These are phyloP conservation scores for Cheilosia impressa DNA, from an alignment of 2,888 invertebrate species.

Conservation along the genomic window DNA sequence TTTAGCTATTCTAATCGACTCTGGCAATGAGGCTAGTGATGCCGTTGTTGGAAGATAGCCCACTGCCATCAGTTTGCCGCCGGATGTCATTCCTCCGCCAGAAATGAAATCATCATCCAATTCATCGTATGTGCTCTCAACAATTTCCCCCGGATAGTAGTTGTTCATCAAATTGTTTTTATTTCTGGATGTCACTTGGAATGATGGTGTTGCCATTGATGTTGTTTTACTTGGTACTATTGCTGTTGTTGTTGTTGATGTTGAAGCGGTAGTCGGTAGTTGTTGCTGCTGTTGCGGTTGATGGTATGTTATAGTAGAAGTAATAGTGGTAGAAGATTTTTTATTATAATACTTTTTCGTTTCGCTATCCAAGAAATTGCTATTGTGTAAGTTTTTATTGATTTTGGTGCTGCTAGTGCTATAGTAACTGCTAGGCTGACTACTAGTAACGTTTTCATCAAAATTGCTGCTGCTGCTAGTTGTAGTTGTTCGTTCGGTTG, in stretches of 20 bases:
- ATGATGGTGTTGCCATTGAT: constrained; percentile 68
- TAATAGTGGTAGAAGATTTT: constrained; percentile 57
- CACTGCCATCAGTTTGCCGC: constrained; percentile 77
- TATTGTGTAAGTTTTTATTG: constrained; percentile 67
- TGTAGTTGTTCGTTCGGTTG: constrained; percentile 49
- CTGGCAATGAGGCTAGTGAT: constrained; percentile 79
- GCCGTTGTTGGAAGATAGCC: constrained; percentile 81
- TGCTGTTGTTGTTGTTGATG: constrained; percentile 75
- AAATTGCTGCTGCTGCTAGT: constrained; percentile 55
- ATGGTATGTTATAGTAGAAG: constrained; percentile 36
- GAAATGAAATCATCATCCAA: constrained; percentile 76
- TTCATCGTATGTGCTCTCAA: constrained; percentile 49
- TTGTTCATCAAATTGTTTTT: constrained; percentile 35
- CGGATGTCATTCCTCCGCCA: constrained; percentile 67
- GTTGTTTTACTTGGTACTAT: constrained; percentile 77
- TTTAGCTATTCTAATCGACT: constrained; percentile 81
- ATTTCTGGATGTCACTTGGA: constrained; percentile 34
- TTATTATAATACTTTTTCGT: constrained; percentile 73
- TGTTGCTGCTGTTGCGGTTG: constrained; percentile 45
- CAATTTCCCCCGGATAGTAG: constrained; percentile 51
- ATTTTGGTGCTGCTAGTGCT: constrained; percentile 72
- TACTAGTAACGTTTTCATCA: constrained; percentile 53
- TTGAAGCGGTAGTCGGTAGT: constrained; percentile 34
- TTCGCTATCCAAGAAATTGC: constrained; percentile 70
- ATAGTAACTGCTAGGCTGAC: constrained; percentile 62